Percentiles rank a stretch among this genome's conserved stretches.
phyloP scores from a whole-genome alignment of 2,888 invertebrate genomes.

The Galeruca laticollis region DNA sequence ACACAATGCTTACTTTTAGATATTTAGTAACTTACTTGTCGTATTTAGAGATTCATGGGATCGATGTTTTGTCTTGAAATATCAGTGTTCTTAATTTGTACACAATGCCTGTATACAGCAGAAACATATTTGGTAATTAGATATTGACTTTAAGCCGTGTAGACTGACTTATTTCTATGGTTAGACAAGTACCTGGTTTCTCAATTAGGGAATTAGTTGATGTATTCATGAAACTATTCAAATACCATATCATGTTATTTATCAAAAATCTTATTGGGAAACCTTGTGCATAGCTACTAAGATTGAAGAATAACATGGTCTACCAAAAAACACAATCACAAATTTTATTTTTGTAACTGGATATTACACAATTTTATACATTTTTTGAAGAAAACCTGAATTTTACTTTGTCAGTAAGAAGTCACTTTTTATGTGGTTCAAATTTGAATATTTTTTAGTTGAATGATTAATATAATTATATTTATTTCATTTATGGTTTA shows the following conservation, averaged over 20 bases:
- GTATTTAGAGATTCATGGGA: neutral
- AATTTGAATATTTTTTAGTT: constrained; percentile 2
- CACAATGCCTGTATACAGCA: neutral
- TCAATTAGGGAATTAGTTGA: too few relatives aligned
- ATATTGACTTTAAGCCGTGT: neutral
- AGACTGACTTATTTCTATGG: neutral
- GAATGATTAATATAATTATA: neutral
- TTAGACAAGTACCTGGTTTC: neutral
- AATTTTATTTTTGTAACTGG: neutral
- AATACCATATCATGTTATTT: neutral
- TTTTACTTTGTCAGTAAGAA: neutral
- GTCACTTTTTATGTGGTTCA: neutral
- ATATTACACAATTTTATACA: neutral
- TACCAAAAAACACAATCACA: neutral
- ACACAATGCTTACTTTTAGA: too few relatives aligned
- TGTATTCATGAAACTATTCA: neutral
- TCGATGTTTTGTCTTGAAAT: neutral
- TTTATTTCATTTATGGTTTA: constrained; percentile 4
- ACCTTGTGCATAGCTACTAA: neutral
- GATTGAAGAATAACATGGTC: neutral
- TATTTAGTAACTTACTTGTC: too few relatives aligned
- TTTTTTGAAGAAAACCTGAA: neutral
- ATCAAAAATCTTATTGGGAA: neutral
- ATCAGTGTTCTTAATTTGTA: neutral
- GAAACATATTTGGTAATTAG: neutral